Percentiles rank a stretch among this genome's conserved stretches.
Conservation (phyloP, 2,888 invertebrate genomes). For the Caenorhabditis sp. region DNA sequence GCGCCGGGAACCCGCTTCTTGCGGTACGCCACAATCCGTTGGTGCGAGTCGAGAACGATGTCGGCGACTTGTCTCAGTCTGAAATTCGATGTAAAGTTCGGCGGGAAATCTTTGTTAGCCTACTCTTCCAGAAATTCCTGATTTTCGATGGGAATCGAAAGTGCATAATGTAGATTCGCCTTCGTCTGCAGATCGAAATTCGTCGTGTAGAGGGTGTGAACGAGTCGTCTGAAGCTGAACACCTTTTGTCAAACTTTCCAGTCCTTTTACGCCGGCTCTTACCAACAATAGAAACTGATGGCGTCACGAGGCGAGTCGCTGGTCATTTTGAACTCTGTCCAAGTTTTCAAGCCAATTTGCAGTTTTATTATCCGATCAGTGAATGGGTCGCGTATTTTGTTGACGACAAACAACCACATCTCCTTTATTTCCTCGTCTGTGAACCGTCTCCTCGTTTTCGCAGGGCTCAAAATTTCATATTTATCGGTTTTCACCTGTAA, state of each 20-base stretch:
- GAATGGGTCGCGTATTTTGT: neutral
- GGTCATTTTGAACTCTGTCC: neutral
- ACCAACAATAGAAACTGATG: neutral
- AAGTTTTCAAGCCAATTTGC: neutral
- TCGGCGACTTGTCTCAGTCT: neutral
- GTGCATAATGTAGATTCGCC: neutral
- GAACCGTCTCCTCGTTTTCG: neutral
- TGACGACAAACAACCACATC: neutral
- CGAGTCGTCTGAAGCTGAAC: neutral
- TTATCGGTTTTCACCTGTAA: neutral
- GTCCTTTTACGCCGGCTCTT: neutral
- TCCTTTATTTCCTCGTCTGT: neutral
- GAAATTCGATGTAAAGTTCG: neutral
- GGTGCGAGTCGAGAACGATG: neutral
- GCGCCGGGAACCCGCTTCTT: neutral
- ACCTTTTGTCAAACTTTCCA: neutral
- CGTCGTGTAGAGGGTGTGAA: neutral
- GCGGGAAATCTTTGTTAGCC: neutral
- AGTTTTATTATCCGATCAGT: neutral
- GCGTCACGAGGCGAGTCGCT: neutral
- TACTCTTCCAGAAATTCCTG: neutral
- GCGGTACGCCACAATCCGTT: neutral
- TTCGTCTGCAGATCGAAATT: slow-evolving; percentile 4
- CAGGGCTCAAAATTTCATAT: neutral
- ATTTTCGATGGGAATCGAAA: neutral